Conservation (phyloP, 2,113 vertebrate species). For the Nannobrachium achirus region DNA sequence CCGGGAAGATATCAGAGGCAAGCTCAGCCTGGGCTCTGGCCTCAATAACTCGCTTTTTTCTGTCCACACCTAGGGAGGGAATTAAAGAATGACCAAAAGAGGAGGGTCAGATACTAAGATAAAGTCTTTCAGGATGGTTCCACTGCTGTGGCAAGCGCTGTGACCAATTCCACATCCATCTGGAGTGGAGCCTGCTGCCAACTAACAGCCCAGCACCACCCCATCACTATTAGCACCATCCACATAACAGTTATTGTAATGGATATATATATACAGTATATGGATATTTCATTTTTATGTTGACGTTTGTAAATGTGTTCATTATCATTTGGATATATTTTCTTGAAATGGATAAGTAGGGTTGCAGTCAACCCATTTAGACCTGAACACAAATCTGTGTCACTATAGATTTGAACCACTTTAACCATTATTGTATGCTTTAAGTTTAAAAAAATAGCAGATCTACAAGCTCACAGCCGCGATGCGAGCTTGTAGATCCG, state of each 20-base stretch:
- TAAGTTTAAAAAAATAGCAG: too few species aligned
- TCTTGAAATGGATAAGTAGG: too few species aligned
- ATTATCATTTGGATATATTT: not conserved
- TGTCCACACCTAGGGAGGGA: slow-evolving; percentile 9
- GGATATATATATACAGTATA: too few species aligned
- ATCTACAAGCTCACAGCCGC: too few species aligned
- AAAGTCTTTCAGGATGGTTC: slow-evolving; percentile 53
- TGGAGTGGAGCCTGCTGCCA: not conserved
- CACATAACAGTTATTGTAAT: slow-evolving; percentile 4
- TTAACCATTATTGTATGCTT: too few species aligned
- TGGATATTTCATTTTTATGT: not conserved
- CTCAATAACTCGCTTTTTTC: slow-evolving; percentile 5
- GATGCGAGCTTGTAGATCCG: too few species aligned
- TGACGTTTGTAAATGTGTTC: not conserved
- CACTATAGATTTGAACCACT: too few species aligned
- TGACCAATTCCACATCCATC: slow-evolving; percentile 39
- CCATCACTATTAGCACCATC: not conserved
- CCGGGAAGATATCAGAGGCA: not conserved
- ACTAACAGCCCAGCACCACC: slow-evolving; percentile 17
- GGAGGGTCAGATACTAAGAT: not conserved
- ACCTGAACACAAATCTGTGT: too few species aligned
- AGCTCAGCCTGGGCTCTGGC: not conserved
- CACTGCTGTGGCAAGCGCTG: slow-evolving; percentile 22
- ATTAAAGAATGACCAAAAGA: not conserved
- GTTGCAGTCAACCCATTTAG: too few species aligned